Base-by-base conservation (phyloP, 2,888 invertebrate species). In the Parnassius mnemosyne region DNA sequence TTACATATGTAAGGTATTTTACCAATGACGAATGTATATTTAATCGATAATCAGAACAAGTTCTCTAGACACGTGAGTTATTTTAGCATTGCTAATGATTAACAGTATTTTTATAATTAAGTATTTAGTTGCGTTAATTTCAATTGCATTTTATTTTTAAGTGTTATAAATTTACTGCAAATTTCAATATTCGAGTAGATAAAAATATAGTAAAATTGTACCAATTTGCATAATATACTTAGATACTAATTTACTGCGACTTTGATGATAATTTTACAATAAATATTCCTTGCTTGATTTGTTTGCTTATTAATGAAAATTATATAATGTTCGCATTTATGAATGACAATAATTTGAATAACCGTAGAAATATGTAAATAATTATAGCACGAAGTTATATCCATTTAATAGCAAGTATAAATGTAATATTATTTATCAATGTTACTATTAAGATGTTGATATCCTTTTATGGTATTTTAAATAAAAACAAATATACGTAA, bases 391-490 rank as follows among this genome's bases (percentile, higher is more conserved):
- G 76, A 80, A 78, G 76, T 83, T 84, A 80, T 77, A 79, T 74
- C 74, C 78, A 81, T 81, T 77, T 76, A 81, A 75, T 79, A 77
- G 73, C 72, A 75, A 70, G 75, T 75, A 79, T 34, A 34, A 34
- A 34, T 77, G 75, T 49, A 49, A 49, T 59, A 55, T 78, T 87
- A 88, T 88, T 88, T 89, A 90, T 90, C 89, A 89, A 87, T 90
- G 89, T 90, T 89, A 88, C 80, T 71, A 70, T 74, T 90, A 91
- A 89, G 89, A 89, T 88, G 91, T 91, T 91, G 82, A 88, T 89
- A 89, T 90, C 88, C 89, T 89, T 89, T 90, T 89, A 89, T 86
- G 88, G 88, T 81, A 89, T 88, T 90, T 88, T 83, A 86, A 90
- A 88, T 87, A 87, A 89, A 85, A 77, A 81, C 79, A 87, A 85